A percentile compares a stretch with the other conserved stretches of the same genome.
These are phyloP conservation scores for Sesia bembeciformis DNA, from an alignment of 2,888 invertebrate genomes.

Conservation along the genomic window DNA sequence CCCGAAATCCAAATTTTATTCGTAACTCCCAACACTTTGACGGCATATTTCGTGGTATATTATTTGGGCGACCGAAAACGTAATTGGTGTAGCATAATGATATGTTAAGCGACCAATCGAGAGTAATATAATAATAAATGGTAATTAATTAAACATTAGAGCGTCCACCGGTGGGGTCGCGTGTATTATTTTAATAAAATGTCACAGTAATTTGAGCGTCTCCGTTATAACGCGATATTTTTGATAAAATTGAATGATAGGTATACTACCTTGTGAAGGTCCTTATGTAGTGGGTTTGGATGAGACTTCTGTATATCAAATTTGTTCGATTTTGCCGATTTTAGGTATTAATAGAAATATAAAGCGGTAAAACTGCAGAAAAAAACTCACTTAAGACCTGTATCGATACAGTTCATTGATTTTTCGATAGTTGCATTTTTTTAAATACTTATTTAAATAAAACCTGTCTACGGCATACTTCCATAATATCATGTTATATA, in stretches of 20 bases:
- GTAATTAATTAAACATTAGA: slow-evolving; percentile 55
- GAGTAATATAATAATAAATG: slow-evolving; percentile 36
- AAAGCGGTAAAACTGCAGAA: too few relatives aligned
- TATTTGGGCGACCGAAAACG: background rate
- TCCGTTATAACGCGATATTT: slow-evolving; percentile 20
- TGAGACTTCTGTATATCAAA: too few relatives aligned
- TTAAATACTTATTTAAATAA: too few relatives aligned
- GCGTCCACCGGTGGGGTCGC: slow-evolving; percentile 44
- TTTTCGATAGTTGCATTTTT: too few relatives aligned
- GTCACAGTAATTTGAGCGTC: slow-evolving; percentile 44
- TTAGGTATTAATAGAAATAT: too few relatives aligned
- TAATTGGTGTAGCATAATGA: slow-evolving; percentile 11
- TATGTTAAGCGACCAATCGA: slow-evolving; percentile 38
- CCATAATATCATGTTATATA: too few relatives aligned
- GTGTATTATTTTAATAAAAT: slow-evolving; percentile 53
- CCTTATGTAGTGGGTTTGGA: too few relatives aligned
- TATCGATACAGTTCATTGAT: too few relatives aligned
- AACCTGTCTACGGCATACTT: too few relatives aligned
- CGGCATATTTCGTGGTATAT: background rate
- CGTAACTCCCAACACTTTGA: background rate
- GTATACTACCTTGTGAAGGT: background rate
- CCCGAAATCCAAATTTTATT: background rate
- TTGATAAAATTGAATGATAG: background rate
- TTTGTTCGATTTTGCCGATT: too few relatives aligned
- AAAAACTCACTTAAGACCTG: too few relatives aligned